Conservation (phyloP, 1,140 invertebrate genomes). For the Elysia chlorotica region DNA sequence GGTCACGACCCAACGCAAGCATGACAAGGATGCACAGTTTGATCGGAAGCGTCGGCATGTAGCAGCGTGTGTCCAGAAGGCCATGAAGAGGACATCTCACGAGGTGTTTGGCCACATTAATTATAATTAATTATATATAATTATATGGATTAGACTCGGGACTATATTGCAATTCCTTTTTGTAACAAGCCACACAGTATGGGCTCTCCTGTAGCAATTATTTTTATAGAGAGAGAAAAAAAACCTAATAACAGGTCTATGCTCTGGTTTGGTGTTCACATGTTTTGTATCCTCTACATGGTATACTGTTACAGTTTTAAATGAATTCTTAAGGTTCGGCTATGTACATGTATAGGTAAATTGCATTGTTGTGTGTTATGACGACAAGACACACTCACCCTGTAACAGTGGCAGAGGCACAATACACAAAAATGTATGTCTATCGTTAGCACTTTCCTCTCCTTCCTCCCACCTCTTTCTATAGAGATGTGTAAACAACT, state of each 20-base stretch:
- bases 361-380: too few relatives aligned
- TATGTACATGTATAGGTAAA: too few relatives aligned
- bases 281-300: too few relatives aligned
- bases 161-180: neutral
- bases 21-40: constrained; percentile 3
- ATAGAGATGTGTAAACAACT: too few relatives aligned
- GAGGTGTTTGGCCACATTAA: neutral
- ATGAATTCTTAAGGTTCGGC: too few relatives aligned
- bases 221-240: constrained; percentile 3
- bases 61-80: constrained; percentile 2
- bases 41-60: neutral
- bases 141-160: too few relatives aligned
- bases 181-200: neutral
- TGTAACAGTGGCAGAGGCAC: neutral
- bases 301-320: too few relatives aligned
- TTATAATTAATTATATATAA: too few relatives aligned
- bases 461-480: too few relatives aligned
- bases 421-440: neutral
- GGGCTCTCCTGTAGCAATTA: neutral
- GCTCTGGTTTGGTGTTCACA: neutral
- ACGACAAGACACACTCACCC: neutral
- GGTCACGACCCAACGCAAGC: neutral
- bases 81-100: neutral
- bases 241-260: neutral
- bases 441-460: neutral